Conservation (phyloP, 1,140 invertebrate genomes). For the Sitobion miscanthi region DNA sequence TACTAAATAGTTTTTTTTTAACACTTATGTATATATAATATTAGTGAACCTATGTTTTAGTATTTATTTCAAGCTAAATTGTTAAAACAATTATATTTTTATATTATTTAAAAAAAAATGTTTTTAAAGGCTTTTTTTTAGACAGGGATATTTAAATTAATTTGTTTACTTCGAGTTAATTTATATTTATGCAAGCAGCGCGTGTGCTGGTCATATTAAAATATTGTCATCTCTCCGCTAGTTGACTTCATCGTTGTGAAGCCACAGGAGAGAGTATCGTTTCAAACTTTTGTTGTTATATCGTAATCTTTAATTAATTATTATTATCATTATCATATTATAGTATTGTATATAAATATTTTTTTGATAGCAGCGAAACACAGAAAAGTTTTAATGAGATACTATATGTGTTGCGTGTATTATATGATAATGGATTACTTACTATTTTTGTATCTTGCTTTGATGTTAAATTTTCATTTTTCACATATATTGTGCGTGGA, state of each 20-base stretch:
- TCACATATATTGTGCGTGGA: not conserved
- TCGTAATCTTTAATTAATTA: not conserved
- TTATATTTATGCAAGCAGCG: not conserved
- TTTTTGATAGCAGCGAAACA: not conserved
- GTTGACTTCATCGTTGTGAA: not conserved
- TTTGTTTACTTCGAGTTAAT: not conserved
- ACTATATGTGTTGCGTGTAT: not conserved
- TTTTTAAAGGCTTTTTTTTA: constrained; percentile 10
- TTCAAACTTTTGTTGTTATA: constrained; percentile 13
- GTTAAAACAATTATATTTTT: not conserved
- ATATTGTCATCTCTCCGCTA: not conserved
- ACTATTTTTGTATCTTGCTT: constrained; percentile 3
- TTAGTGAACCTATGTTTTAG: not conserved
- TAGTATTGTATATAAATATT: constrained; percentile 3
- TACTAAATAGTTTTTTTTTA: not conserved
- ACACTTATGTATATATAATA: not conserved
- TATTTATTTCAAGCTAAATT: not conserved
- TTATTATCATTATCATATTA: constrained; percentile 21
- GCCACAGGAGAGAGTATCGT: not conserved
- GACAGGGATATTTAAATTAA: constrained; percentile 7
- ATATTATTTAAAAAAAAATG: not conserved
- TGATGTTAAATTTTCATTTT: not conserved
- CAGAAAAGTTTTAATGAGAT: not conserved
- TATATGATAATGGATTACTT: not conserved
- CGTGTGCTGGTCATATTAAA: not conserved